phyloP scores from a whole-genome alignment of 2,888 invertebrate species.

The Carpatolechia fugitivella region DNA sequence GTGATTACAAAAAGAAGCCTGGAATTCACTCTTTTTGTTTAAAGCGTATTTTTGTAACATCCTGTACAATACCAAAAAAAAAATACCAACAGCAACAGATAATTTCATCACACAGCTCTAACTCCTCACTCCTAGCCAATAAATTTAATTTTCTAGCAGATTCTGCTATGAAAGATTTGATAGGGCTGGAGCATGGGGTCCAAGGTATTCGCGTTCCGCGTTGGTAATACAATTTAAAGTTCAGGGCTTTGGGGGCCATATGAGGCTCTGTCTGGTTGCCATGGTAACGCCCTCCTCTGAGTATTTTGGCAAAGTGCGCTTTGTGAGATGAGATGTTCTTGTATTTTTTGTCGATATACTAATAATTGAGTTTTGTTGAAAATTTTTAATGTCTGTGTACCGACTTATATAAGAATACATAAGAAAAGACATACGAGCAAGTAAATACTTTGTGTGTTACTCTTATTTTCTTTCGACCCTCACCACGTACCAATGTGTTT shows the following conservation, averaged over 20 bases:
- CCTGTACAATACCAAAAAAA: no score
- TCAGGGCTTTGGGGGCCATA: constrained; percentile 57
- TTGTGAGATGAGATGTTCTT: not conserved
- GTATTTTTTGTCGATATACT: not conserved
- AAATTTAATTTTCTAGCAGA: constrained; percentile 29
- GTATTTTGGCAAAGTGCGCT: constrained; percentile 4
- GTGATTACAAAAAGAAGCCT: no score
- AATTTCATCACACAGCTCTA: not conserved
- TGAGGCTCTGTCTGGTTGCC: constrained; percentile 68
- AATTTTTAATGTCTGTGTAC: no score
- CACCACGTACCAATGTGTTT: no score
- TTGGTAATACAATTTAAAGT: constrained; percentile 77
- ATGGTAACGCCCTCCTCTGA: constrained; percentile 58
- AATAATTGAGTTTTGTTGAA: no score
- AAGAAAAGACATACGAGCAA: no score
- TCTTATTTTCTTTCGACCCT: no score
- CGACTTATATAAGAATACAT: no score
- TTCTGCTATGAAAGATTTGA: constrained; percentile 42
- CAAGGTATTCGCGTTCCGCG: constrained; percentile 59
- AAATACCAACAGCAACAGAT: no score
- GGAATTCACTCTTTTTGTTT: no score
- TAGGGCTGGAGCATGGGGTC: constrained; percentile 37
- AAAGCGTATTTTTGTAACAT: no score
- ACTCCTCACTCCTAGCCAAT: not conserved
- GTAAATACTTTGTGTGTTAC: no score